Conservation (phyloP, 1,140 invertebrate genomes). For the Orchestia grillus region DNA sequence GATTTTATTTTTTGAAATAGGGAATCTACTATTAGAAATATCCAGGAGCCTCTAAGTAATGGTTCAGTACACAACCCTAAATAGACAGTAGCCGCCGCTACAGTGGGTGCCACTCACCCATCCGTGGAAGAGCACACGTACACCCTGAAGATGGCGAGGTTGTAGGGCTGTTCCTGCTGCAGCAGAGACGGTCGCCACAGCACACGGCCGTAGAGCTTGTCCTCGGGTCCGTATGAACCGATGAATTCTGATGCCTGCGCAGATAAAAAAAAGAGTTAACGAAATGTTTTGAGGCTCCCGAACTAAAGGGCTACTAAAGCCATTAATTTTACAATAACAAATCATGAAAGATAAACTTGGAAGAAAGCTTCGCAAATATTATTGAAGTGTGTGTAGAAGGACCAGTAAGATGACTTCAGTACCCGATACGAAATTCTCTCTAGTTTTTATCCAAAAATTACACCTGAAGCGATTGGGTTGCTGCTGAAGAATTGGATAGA, state of each 20-base stretch:
- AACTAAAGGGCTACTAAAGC: neutral
- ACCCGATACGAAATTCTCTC: too few relatives aligned
- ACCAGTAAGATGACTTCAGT: too few relatives aligned
- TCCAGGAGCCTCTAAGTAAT: neutral
- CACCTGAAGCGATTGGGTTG: neutral
- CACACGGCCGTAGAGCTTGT: conserved; percentile 73
- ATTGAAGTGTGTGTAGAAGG: too few relatives aligned
- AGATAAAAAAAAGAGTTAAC: neutral
- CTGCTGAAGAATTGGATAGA: neutral
- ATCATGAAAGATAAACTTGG: too few relatives aligned
- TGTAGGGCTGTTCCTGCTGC: conserved; percentile 71
- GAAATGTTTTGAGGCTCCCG: neutral
- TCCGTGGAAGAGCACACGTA: conserved; percentile 73
- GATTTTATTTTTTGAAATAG: too few relatives aligned
- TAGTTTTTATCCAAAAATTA: neutral
- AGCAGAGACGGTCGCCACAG: conserved; percentile 71
- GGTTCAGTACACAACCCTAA: neutral
- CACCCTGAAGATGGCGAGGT: conserved; percentile 72
- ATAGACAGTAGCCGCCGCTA: neutral
- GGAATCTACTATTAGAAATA: too few relatives aligned
- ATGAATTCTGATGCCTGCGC: conserved; percentile 71
- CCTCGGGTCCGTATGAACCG: conserved; percentile 69
- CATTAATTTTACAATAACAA: neutral
- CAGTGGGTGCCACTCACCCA: conserved; percentile 67
- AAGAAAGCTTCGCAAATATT: too few relatives aligned